Evolutionary conservation across 2,888 invertebrate genomes (phyloP).

Genomic region (Gasteruption jaculator): DNA sequence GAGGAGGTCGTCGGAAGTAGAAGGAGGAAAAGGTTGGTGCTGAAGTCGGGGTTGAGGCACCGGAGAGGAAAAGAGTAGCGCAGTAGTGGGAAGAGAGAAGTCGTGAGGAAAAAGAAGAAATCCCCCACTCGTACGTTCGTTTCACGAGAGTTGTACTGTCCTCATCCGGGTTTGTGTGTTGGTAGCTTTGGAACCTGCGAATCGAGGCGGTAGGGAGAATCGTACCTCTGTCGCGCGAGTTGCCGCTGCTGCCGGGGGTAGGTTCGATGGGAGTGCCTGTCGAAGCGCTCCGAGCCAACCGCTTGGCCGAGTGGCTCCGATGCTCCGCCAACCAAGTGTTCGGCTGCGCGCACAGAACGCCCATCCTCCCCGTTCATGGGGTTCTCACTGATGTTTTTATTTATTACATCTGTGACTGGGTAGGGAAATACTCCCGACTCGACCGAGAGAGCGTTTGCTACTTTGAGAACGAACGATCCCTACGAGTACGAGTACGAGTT

Average conservation of each 20-base stretch:
- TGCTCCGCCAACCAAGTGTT: slow-evolving; percentile 37
- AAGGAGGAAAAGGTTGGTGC: slow-evolving; percentile 14
- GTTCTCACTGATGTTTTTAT: slow-evolving; percentile 51
- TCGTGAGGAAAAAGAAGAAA: slow-evolving; percentile 43
- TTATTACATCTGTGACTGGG: slow-evolving; percentile 53
- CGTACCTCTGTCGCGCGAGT: slow-evolving; percentile 12
- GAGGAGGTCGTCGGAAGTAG: slow-evolving; percentile 9
- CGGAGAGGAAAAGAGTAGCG: slow-evolving; percentile 20
- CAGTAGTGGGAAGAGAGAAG: slow-evolving; percentile 25
- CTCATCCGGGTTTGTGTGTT: slow-evolving; percentile 28
- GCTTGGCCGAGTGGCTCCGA: slow-evolving; percentile 30
- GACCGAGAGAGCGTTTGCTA: slow-evolving; percentile 49
- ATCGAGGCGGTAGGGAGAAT: slow-evolving; percentile 22
- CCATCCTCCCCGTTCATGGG: slow-evolving; percentile 42
- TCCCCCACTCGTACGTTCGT: slow-evolving; percentile 38
- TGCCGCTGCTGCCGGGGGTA: slow-evolving; percentile 23
- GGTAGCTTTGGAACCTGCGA: slow-evolving; percentile 50
- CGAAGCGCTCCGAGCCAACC: slow-evolving; percentile 32
- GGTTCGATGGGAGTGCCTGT: slow-evolving; percentile 35
- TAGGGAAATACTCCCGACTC: slow-evolving; percentile 51
- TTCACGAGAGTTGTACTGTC: slow-evolving; percentile 41
- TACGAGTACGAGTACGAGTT: too few species aligned
- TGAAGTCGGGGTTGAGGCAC: slow-evolving; percentile 21
- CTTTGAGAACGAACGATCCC: slow-evolving; percentile 47
- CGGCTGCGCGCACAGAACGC: slow-evolving; percentile 39